Evolutionary conservation across 1,140 invertebrate genomes (phyloP), one percentile per base, ranked within the genome.

Genomic region (Drosophila ohnishii): DNA sequence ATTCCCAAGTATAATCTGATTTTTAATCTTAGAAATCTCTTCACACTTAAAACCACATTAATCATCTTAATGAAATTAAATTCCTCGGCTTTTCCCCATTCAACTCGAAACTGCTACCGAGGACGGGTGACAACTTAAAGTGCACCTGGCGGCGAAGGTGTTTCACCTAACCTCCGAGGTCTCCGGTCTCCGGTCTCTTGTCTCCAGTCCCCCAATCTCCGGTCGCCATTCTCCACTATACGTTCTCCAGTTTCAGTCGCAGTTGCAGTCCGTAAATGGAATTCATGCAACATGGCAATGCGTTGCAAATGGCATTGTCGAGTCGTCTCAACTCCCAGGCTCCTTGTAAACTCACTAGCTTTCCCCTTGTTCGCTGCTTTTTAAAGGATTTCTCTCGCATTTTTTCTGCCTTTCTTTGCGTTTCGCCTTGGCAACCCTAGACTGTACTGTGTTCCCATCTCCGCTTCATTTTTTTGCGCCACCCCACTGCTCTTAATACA

Each of bases 221-320:
- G 16, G 58, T 64, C 39, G 19, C 63, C 32, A 25, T 16, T 55
- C 50, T 30, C 25, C 25, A 5, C 35, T 32, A 30, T 25, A 28
- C 40, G 30, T 28, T 55, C 63, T 70, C 63, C 67, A 47, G 34
- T 70, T 70, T 70, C 67, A 57, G 64, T 56, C 40, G 64, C 65
- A 61, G 59, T 61, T 61, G 61, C 42, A 70, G 65, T 70, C 70
- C 72, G 47, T 75, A 75, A 75, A 75, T 75, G 72, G 55, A 75
- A 75, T 75, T 75, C 73, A 75, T 75, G 73, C 72, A 75, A 75
- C 72, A 75, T 75, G 73, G 73, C 73, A 75, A 75, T 75, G 73
- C 73, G 73, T 75, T 75, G 73, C 61, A 75, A 75, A 75, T 75
- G 73, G 73, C 72, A 75, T 75, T 75, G 73, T 75, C 72, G 71